Evolutionary conservation across 37 sponge, comb jelly and placozoan species (phyloP), one percentile per base, ranked within the genome.

Genomic region (Ephydatia muelleri): DNA sequence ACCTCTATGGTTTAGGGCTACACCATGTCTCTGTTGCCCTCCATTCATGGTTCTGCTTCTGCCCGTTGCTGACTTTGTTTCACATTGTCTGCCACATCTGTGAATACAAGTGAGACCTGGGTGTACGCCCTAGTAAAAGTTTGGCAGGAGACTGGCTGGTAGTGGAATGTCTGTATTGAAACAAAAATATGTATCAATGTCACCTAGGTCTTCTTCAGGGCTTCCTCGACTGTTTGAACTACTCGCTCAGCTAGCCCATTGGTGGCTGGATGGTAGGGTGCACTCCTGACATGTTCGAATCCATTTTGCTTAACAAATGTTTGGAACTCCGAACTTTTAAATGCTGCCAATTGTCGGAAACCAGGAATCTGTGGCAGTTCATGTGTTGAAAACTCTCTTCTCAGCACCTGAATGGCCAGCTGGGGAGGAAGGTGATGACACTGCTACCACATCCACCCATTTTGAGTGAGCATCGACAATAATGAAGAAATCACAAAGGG

Each of bases 341-440:
- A 81, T 22, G 33, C 14, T 26, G 81, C 21, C 22, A 40, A 70
- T 6, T 81, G 68, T 26, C 70, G 70, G 3, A 71, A 36, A 1
- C 68, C 70, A 1, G 70, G 2, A 40, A 68, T 2, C 33, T 82
- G 72, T 30, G 89, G 89, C 25, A 88, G 16, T 27, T 83, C 89
- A 75, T 49, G 68, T 9, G 78, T 77, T 0, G 89, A 49, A 49
- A 88, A 78, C 25, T 70, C 0, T 19, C 33, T 66, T 25, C 89
- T 75, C 39, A 85, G 68, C 16, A 67, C 65, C 35, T 49, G 39
- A 32, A 85, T 78, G 13, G 78, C 65, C 9, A 25, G 36, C 21
- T 40, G n/a, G 27, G 22, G 85, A 65, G 28, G 78, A 67, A 43
- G 84, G 57, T 30, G 84, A 75, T 5, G 13, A 30, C 23, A 75